Evolutionary conservation across 2,113 vertebrate species (phyloP), one percentile per base, ranked within the genome.

Genomic region (Mormyrus iriodes): DNA sequence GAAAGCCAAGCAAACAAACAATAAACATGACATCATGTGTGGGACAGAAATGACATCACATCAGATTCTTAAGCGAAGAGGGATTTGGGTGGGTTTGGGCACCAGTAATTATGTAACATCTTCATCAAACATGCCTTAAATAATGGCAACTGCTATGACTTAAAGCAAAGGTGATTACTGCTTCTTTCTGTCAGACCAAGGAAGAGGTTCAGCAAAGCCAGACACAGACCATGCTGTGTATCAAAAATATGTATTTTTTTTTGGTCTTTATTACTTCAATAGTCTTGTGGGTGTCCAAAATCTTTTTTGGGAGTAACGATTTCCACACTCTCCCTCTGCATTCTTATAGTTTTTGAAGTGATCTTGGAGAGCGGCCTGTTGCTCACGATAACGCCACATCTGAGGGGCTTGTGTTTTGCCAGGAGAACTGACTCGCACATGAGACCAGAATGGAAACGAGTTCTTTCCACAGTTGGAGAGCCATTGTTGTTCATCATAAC

Each of bases 21-120:
- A 91, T 92, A 94, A 94, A 94, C 93, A 93, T 93, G 93, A 94
- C 92, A 91, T 95, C 93, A 94, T 93, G 69, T 19, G 58, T 90
- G 90, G 91, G 91, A 88, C 73, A 83, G 89, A 73, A 35, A 88
- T 93, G 92, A 93, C 93, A 91, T 94, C 92, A 94, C 46, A 0
- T 19, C 90, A 88, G 87, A 90, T 73, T 17, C 86, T 88, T 88
- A 3, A 49, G 65, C n/a, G 89, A 53, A 79, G 12, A 86, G 9
- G 8, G n/a, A 53, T 91, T 87, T 87, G 39, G 13, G 9, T 44
- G n/a, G 69, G 24, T 39, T 65, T 27, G 51, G 27, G 46, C 35
- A 27, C 15, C n/a, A 13, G 49, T 0, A 87, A 51, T 35, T 86
- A 52, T 76, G 2, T 51, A 73, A 49, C 48, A 52, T 86, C 85